Evolutionary conservation across 1,140 invertebrate species (phyloP).

Genomic region (Copidosoma floridanum): DNA sequence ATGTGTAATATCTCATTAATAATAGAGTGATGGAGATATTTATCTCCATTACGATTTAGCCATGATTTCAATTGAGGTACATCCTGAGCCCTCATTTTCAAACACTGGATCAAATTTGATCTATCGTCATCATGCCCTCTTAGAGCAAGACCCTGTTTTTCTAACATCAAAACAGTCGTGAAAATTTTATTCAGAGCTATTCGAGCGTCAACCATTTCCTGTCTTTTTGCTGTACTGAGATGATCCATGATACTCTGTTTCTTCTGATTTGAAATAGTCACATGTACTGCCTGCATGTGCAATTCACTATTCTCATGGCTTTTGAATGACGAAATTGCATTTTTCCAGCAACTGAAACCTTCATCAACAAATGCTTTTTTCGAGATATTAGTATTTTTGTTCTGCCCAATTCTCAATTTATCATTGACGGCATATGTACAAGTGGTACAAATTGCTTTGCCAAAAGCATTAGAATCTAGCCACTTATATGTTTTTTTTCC

Average conservation of each 20-base stretch:
- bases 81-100: too few species aligned
- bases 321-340: too few species aligned
- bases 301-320: too few species aligned
- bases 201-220: constrained; percentile 21
- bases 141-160: constrained; percentile 23
- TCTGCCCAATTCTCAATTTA: too few species aligned
- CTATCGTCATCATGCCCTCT: constrained; percentile 17
- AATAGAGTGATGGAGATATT: constrained; percentile 25
- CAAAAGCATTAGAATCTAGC: too few species aligned
- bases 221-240: constrained; percentile 7
- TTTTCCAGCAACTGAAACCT: constrained; percentile 15
- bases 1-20: constrained; percentile 27
- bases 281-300: too few species aligned
- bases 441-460: too few species aligned
- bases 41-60: constrained; percentile 20
- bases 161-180: constrained; percentile 15
- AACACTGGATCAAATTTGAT: constrained; percentile 22
- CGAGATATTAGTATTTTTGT: too few species aligned
- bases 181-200: constrained; percentile 23
- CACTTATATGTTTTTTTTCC: too few species aligned
- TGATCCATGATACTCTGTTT: constrained; percentile 4
- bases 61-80: constrained; percentile 24
- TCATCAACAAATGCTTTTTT: constrained; percentile 1
- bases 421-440: too few species aligned
- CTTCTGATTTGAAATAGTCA: neutral